Base-by-base conservation (phyloP, 92 coral and sea anemone species). In the Epizoanthus scotinus region DNA sequence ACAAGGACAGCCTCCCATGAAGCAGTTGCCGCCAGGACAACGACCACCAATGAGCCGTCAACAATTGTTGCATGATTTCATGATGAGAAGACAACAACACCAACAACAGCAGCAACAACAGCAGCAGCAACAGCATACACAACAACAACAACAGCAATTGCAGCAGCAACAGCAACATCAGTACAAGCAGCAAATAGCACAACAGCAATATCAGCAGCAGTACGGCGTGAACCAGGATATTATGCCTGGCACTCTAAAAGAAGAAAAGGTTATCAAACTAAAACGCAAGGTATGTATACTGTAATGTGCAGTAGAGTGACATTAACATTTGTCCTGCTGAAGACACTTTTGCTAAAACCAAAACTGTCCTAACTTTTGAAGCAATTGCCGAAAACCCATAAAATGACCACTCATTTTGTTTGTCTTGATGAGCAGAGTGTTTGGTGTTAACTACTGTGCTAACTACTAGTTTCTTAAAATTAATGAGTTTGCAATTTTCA, bases 31-130 rank as follows among this genome's bases (percentile, higher is more conserved):
- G 63, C 40, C 65, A 54, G 64, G 87, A 31, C 83, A 83, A 17
- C 84, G 67, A 21, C 83, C 90, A 7, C 87, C 79, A 14, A 90
- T 92, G 90, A 88, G 83, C 34, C 84, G 93, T 21, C 89, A 91
- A 42, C 97, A 92, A 52, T 78, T 86, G 52, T 58, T 95, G 24
- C 98, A 93, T 63, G 92, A 93, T 18, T 77, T 78, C 25, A 89
- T 93, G 94, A 61, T 89, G 83, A 75, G 89, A 81, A 88, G 83
- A 54, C 84, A 80, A 44, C 92, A 84, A 60, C 78, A 81, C 42
- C 90, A 83, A 6, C 89, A 87, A 22, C 29, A 77, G 70, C 91
- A 88, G 27, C 77, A 73, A 4, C 40, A 54, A 15, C 79, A 73
- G 4, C 67, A 62, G 59, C 83, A 79, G 44, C 87, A 71, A 74